A percentile compares a stretch with the other conserved stretches of the same genome.
Evolutionary conservation across 1,140 invertebrate species (phyloP).

Genomic region (Colletes latitarsis): DNA sequence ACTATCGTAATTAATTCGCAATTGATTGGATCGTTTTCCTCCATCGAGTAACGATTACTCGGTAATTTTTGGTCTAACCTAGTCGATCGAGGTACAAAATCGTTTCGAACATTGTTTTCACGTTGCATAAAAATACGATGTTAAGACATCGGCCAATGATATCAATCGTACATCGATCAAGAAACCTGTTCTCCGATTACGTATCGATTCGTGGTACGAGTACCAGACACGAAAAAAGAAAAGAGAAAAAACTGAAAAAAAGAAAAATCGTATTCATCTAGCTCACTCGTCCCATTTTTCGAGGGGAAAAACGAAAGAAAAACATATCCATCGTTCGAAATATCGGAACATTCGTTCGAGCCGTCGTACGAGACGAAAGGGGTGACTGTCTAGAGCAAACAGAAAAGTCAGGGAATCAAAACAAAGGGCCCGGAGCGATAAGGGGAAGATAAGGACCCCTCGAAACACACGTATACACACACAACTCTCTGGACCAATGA

Average conservation of each 20-base stretch:
- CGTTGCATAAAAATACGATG: background rate
- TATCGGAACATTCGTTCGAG: background rate
- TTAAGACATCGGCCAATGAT: background rate
- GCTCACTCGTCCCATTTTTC: background rate
- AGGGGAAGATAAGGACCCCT: conserved; percentile 17
- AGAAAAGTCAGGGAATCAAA: background rate
- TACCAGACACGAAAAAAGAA: background rate
- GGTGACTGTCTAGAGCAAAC: background rate
- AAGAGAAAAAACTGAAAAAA: too few relatives aligned
- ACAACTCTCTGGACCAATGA: conserved; percentile 60
- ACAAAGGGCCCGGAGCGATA: background rate
- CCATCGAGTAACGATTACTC: background rate
- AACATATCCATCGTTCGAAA: conserved; percentile 4
- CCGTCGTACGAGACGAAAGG: too few relatives aligned
- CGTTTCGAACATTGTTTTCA: background rate
- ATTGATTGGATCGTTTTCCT: background rate
- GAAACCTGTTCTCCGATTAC: conserved; percentile 11
- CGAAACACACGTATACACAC: conserved; percentile 4
- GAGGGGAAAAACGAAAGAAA: background rate
- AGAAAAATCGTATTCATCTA: background rate
- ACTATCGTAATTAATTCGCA: background rate
- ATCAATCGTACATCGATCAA: background rate
- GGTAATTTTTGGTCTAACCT: background rate
- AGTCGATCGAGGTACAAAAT: background rate
- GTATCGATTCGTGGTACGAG: background rate